Conservation (phyloP, 2,113 vertebrate genomes). For the Heterotis niloticus region DNA sequence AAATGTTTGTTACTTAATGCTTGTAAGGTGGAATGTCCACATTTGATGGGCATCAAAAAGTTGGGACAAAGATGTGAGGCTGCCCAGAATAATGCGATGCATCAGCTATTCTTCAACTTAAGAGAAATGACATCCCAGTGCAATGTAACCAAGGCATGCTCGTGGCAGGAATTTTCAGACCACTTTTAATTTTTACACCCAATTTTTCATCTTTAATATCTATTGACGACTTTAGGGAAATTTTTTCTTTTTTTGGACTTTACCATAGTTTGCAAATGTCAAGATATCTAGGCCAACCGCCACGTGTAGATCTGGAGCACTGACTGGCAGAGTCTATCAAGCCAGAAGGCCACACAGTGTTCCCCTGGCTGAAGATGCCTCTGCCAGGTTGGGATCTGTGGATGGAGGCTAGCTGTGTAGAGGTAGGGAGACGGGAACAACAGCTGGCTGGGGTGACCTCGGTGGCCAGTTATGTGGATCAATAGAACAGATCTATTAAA, state of each 20-base stretch:
- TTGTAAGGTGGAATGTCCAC: too few species aligned
- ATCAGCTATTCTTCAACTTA: too few species aligned
- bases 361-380: constrained; percentile 24
- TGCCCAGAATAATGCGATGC: too few species aligned
- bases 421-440: too few species aligned
- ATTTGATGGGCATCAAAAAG: too few species aligned
- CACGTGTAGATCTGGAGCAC: background rate
- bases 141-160: too few species aligned
- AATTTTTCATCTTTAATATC: background rate
- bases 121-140: too few species aligned
- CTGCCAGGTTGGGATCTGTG: constrained; percentile 13
- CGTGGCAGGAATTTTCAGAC: too few species aligned
- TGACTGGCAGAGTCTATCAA: background rate
- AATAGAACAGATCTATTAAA: too few species aligned
- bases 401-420: constrained; percentile 1
- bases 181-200: background rate
- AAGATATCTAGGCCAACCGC: constrained; percentile 24
- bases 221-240: constrained; percentile 10
- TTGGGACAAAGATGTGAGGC: too few species aligned
- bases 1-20: too few species aligned
- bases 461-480: constrained; percentile 49
- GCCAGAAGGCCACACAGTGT: constrained; percentile 14
- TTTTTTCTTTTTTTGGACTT: background rate
- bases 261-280: background rate
- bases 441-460: constrained; percentile 54